Base-by-base conservation (phyloP, 2,113 vertebrate species). In the Rhizomys pruinosus region DNA sequence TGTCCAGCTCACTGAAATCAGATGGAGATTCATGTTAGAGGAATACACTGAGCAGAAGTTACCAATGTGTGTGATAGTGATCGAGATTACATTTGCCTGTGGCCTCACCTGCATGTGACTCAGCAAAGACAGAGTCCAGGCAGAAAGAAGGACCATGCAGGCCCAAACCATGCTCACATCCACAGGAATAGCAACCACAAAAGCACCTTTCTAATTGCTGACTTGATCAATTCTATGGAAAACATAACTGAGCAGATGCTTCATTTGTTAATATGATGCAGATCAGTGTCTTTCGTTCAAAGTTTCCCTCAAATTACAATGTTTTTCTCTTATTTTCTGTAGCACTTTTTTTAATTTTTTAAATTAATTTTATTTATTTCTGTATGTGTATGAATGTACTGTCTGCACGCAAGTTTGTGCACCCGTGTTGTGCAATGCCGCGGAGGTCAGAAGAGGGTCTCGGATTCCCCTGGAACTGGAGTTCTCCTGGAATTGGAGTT, bases 1-100 rank as follows among this genome's bases (percentile, higher is more conserved):
- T 96, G 84, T 68, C 77, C 90, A 94, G 92, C 5, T 98, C 97
- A 87, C 98, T 98, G 95, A 95, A 95, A 96, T 29, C 92, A 77
- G 72, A 71, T 1, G 63, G 90, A 25, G 90, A 96, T 47, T 64
- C 55, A 12, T 2, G 47, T 95, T 79, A 93, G 78, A 84, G 64
- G 71, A 66, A n/a, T 4, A 27, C 0, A 1, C 4, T 17, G 11
- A 71, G 44, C 32, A 25, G 74, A n/a, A 88, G 47, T 10, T 20
- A 85, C 42, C 3, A 2, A 5, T 12, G 12, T 73, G 29, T 7
- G 2, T 72, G 5, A 25, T 9, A 37, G 29, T 4, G 47, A 39
- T 39, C 55, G 39, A 42, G 22, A 44, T 8, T 15, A 78, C 61
- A 23, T 85, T 57, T 68, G 73, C 19, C 82, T n/a, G 5, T 1